Conservation (phyloP, 1,140 invertebrate genomes). For the Ruditapes philippinarum region DNA sequence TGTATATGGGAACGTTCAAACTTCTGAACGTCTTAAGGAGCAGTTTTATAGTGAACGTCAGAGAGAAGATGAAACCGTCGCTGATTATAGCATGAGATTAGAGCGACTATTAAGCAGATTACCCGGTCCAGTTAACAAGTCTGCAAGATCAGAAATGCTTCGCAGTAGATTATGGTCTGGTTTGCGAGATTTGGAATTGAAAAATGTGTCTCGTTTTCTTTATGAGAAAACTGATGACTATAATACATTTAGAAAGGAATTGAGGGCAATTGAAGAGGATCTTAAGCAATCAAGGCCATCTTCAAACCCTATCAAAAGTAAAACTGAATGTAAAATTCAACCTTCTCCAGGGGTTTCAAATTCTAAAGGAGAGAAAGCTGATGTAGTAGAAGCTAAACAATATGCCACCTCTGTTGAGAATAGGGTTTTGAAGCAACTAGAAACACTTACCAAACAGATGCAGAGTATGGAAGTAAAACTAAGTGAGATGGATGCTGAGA, state of each 20-base stretch:
- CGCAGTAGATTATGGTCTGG: neutral
- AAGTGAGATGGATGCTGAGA: too few relatives aligned
- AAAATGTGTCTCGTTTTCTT: neutral
- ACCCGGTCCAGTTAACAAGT: neutral
- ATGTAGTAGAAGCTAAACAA: neutral
- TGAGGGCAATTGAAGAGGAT: neutral
- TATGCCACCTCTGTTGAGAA: neutral
- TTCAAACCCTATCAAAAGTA: neutral
- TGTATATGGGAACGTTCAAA: too few relatives aligned
- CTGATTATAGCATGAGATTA: conserved; percentile 1
- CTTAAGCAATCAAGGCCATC: neutral
- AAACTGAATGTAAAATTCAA: neutral
- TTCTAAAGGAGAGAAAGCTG: neutral
- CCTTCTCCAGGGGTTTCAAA: neutral
- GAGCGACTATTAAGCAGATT: neutral
- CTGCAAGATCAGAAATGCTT: neutral
- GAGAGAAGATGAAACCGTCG: neutral
- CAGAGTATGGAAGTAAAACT: neutral
- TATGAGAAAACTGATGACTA: neutral
- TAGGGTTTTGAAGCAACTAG: neutral
- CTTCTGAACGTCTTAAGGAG: too few relatives aligned
- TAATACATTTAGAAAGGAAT: neutral
- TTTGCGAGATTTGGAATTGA: neutral
- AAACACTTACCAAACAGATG: neutral
- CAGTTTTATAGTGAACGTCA: too few relatives aligned